Evolutionary conservation across 1,140 invertebrate species (phyloP), one percentile per base, ranked within the genome.

Genomic region (Drosophila biarmipes): DNA sequence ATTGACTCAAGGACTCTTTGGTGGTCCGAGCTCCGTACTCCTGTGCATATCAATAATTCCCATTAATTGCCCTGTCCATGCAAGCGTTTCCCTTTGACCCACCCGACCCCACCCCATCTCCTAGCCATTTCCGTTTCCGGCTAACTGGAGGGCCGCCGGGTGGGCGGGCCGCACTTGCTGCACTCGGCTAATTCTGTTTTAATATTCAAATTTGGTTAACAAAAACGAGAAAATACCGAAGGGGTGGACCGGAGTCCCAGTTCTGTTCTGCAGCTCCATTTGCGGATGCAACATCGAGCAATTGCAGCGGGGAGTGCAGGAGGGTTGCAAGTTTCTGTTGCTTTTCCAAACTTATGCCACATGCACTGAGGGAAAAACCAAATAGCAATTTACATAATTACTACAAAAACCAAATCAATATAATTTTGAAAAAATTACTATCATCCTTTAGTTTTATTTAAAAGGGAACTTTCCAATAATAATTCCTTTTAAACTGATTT

Each of bases 111-210:
- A 5, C 62, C 19, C 12, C 14, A 7, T 40, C 21, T 31, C 29
- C 49, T n/a, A 21, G 29, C 12, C 53, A 53, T 59, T 67, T 76
- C 61, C 73, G 72, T 66, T 66, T 78, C 55, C 59, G 56, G 80
- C 69, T 71, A 59, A 48, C 42, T 61, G 15, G 31, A 34, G 14
- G 14, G 11, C 8, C 19, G 21, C 4, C 11, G 34, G 24, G 35
- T 34, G 58, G 43, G 27, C 43, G 58, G 43, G 14, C 43, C 15
- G 61, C 55, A 67, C 59, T 77, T 87, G 84, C 71, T 68, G 81
- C 75, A 89, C 67, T 82, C 77, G 82, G 62, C 78, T 76, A 87
- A 89, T 89, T 89, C 72, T 73, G 58, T 68, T 82, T 79, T 84
- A 79, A 89, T 82, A 87, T 87, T 87, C 79, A 82, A 89, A 82